Percentiles rank a stretch among this genome's conserved stretches.
Evolutionary conservation across 2,888 invertebrate species (phyloP).

Genomic region (Luperina testacea): DNA sequence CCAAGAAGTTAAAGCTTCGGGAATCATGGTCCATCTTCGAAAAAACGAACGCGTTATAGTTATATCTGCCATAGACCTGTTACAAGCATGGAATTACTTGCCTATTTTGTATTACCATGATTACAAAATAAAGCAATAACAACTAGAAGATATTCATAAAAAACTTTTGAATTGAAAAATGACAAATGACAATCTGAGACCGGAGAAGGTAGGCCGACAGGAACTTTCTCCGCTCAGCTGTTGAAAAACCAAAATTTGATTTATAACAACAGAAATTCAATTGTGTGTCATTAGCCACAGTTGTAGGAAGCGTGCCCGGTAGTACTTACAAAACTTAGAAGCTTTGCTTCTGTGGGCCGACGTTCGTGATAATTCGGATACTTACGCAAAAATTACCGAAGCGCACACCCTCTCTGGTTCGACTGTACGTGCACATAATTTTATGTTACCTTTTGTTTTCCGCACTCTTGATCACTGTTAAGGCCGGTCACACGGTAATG

Average conservation of each 20-base stretch:
- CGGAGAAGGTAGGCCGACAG: not conserved
- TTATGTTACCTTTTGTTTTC: not conserved
- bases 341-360: not conserved
- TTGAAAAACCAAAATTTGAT: too few species aligned
- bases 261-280: too few species aligned
- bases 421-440: not conserved
- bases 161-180: not conserved
- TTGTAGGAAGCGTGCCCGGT: not conserved
- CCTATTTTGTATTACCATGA: not conserved
- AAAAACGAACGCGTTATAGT: not conserved
- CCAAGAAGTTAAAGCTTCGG: not conserved
- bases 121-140: not conserved
- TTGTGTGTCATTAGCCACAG: too few species aligned
- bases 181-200: not conserved
- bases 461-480: slow-evolving; percentile 9
- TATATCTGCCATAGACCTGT: not conserved
- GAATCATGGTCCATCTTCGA: not conserved
- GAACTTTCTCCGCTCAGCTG: not conserved
- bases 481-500: not conserved
- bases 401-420: not conserved
- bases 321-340: not conserved
- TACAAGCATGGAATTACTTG: not conserved
- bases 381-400: not conserved
- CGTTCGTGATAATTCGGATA: not conserved
- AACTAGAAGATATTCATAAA: not conserved